Conservation (phyloP, 1,140 invertebrate genomes). For the Lamellibrachia luymesi region DNA sequence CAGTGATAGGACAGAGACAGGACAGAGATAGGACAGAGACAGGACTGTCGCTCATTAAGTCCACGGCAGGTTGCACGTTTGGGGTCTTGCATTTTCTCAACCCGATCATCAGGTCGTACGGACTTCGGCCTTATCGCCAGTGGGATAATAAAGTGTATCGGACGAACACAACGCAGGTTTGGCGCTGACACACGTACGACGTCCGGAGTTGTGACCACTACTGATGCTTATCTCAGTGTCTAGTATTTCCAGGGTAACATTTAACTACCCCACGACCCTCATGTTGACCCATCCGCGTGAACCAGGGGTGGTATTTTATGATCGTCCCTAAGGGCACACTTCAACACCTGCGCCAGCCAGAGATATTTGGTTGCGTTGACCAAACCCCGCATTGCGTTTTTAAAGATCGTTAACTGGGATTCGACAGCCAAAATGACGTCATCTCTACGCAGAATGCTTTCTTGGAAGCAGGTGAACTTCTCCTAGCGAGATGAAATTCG, state of each 20-base stretch:
- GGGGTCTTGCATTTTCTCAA: background rate
- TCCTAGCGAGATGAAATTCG: background rate
- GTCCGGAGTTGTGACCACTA: background rate
- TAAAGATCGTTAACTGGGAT: background rate
- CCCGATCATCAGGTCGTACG: background rate
- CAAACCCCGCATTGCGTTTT: background rate
- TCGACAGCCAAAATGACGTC: background rate
- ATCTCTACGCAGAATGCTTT: background rate
- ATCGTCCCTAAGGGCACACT: background rate
- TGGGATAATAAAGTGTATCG: background rate
- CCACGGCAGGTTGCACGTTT: background rate
- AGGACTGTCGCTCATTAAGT: background rate
- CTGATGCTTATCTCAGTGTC: background rate
- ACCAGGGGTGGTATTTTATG: background rate
- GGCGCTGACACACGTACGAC: background rate
- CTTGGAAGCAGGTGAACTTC: background rate
- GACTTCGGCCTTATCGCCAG: background rate
- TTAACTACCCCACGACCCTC: background rate
- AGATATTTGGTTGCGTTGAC: no score
- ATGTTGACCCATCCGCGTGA: background rate
- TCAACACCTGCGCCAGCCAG: no score
- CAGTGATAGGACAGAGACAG: background rate
- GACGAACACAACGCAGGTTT: background rate
- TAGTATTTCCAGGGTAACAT: background rate
- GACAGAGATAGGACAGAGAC: background rate